These are phyloP conservation scores for Thermophis baileyi DNA, from an alignment of 2,113 vertebrate species.

Conservation along the genomic window DNA sequence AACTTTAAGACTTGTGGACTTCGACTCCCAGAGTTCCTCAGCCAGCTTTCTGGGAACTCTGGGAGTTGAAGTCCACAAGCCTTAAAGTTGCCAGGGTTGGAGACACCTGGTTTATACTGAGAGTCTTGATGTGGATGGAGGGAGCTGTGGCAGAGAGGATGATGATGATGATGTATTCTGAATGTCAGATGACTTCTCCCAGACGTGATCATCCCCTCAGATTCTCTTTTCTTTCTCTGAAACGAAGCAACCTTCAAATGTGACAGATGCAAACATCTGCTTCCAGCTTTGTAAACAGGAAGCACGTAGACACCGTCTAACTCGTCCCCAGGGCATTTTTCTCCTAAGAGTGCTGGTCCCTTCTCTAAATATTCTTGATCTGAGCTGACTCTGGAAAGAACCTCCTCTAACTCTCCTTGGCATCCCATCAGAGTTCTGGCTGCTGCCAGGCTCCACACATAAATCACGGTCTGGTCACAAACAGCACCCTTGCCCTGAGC, in stretches of 20 bases:
- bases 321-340: background rate
- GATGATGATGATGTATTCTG: background rate
- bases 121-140: background rate
- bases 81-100: no score
- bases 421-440: background rate
- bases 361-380: rapidly evolving
- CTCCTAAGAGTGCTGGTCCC: background rate
- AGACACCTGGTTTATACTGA: background rate
- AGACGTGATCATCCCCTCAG: conserved; percentile 6
- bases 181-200: background rate
- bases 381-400: background rate
- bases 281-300: conserved; percentile 27
- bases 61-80: no score
- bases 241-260: conserved; percentile 20
- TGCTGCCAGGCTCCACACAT: rapidly evolving
- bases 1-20: no score
- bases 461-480: background rate
- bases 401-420: background rate
- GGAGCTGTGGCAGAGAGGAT: background rate
- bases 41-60: no score
- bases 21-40: no score
- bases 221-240: background rate
- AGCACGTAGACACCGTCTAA: background rate
- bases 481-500: background rate
- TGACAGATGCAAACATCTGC: conserved; percentile 36